These are phyloP conservation scores for Colaptes auratus DNA, from an alignment of 2,113 vertebrate species.

Conservation along the genomic window DNA sequence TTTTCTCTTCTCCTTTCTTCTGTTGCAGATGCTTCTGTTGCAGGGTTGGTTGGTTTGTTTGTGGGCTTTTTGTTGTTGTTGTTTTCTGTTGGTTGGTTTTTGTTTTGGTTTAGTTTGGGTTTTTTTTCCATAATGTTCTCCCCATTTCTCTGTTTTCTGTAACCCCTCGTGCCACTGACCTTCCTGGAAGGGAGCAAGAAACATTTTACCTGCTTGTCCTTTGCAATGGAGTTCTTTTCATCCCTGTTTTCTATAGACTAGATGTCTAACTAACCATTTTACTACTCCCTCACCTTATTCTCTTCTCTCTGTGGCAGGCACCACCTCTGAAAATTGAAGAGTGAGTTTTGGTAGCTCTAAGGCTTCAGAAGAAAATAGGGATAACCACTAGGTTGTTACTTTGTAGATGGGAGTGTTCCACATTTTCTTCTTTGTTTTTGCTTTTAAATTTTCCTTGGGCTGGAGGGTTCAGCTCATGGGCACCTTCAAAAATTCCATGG, in stretches of 20 bases:
- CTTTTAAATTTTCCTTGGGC: neutral
- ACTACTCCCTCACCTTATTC: neutral
- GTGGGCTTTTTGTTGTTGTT: too few species aligned
- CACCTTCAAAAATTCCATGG: neutral
- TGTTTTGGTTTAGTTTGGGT: too few species aligned
- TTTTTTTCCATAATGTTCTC: neutral
- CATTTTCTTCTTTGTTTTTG: neutral
- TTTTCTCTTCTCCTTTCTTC: neutral
- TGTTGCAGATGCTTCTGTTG: neutral
- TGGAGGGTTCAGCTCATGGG: neutral
- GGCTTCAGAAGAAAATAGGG: neutral
- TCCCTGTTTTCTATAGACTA: neutral
- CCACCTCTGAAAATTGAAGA: neutral
- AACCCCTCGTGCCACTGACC: neutral
- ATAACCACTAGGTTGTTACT: neutral
- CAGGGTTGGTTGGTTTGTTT: neutral
- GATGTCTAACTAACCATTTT: neutral
- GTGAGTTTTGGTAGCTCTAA: neutral
- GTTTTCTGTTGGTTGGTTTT: too few species aligned
- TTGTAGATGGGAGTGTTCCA: neutral
- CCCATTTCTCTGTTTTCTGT: neutral
- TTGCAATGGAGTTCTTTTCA: neutral
- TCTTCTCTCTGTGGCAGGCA: neutral
- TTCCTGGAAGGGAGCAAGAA: neutral
- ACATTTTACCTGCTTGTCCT: neutral